A percentile compares a stretch with the other conserved stretches of the same genome.
Evolutionary conservation across 2,888 invertebrate genomes (phyloP).

Genomic region (Hylaea fasciaria): DNA sequence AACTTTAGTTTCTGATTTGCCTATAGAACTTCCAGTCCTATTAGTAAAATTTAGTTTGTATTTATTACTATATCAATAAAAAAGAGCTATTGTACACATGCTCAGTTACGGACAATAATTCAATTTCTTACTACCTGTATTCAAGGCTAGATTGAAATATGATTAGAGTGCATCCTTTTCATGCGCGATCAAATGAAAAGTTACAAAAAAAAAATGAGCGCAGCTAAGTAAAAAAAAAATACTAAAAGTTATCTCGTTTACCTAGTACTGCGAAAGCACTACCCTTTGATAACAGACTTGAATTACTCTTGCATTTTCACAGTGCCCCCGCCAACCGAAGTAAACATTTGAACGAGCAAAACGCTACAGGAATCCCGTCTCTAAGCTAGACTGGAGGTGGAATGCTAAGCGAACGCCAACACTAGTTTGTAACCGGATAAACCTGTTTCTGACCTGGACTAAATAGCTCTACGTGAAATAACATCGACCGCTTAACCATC

Average conservation of each 20-base stretch:
- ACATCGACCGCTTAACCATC: too few relatives aligned
- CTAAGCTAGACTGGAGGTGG: neutral
- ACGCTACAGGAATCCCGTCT: slow-evolving; percentile 3
- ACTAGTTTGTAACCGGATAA: slow-evolving; percentile 11
- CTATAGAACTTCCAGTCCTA: neutral
- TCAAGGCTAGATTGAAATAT: too few relatives aligned
- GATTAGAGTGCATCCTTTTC: too few relatives aligned
- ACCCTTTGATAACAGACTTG: neutral
- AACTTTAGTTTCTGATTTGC: slow-evolving; percentile 7
- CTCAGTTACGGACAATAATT: too few relatives aligned
- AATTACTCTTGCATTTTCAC: neutral
- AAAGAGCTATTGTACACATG: too few relatives aligned
- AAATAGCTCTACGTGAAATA: neutral
- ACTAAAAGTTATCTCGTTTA: too few relatives aligned
- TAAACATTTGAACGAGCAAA: slow-evolving; percentile 3
- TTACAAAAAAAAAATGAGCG: too few relatives aligned
- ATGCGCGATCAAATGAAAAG: too few relatives aligned
- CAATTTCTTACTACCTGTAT: too few relatives aligned
- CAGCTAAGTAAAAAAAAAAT: too few relatives aligned
- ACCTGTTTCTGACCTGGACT: neutral
- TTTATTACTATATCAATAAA: too few relatives aligned
- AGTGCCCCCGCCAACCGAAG: neutral
- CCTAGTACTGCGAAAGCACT: neutral
- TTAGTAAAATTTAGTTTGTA: neutral
- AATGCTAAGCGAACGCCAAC: slow-evolving; percentile 12